These are phyloP conservation scores for Portevinia maculata DNA, from an alignment of 2,888 invertebrate species.

Conservation along the genomic window DNA sequence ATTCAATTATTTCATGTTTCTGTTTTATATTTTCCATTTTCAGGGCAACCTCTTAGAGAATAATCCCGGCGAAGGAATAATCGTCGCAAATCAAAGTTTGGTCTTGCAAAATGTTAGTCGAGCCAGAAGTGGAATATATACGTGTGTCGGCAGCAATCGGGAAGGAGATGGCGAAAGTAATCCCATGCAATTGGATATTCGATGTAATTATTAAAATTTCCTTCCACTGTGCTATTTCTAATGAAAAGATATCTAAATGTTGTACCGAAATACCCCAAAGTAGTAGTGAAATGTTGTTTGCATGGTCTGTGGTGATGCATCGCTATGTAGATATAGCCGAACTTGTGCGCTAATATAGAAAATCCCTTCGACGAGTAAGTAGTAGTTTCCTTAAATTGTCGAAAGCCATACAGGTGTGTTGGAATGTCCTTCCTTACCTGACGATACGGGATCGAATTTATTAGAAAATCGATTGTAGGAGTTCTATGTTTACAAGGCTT, in stretches of 20 bases:
- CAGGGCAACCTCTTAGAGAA: constrained; percentile 91
- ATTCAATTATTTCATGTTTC: too few relatives aligned
- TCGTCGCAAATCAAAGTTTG: constrained; percentile 94
- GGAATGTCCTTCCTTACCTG: constrained; percentile 1
- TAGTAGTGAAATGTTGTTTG: background rate
- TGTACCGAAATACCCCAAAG: background rate
- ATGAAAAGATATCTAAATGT: background rate
- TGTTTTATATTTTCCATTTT: constrained; percentile 28
- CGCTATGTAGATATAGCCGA: background rate
- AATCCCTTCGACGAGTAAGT: background rate
- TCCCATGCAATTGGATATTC: constrained; percentile 91
- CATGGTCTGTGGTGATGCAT: background rate
- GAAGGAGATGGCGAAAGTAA: constrained; percentile 95
- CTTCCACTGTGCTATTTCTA: background rate
- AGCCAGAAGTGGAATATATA: constrained; percentile 91
- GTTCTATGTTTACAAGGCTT: background rate
- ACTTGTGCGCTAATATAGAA: background rate
- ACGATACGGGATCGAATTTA: background rate
- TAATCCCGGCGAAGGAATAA: constrained; percentile 90
- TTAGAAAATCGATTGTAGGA: constrained; percentile 5
- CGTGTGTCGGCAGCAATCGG: constrained; percentile 93
- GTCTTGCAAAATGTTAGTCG: constrained; percentile 93
- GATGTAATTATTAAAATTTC: constrained; percentile 86
- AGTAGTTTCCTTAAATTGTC: background rate
- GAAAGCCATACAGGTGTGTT: background rate